Conservation (phyloP, 2,888 invertebrate genomes). For the Heliconius erato region DNA sequence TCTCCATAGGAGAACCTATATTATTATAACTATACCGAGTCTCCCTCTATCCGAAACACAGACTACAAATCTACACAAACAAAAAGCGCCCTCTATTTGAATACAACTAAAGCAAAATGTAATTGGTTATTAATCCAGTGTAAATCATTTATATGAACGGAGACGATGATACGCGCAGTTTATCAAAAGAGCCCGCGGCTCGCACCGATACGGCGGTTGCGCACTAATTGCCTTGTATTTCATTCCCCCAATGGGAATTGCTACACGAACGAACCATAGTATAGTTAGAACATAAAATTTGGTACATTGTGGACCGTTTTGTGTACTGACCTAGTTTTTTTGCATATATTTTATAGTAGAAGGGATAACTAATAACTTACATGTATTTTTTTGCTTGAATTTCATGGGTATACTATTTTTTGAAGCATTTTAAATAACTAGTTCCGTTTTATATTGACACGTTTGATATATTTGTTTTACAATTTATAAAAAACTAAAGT, state of each 20-base stretch:
- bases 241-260: constrained; percentile 19
- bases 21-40: not conserved
- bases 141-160: constrained; percentile 16
- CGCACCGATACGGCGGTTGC: constrained; percentile 27
- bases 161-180: constrained; percentile 36
- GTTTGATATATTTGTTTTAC: no score
- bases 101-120: no score
- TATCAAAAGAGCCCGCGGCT: constrained; percentile 37
- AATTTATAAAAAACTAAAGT: no score
- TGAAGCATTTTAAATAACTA: not conserved
- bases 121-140: no score
- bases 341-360: not conserved
- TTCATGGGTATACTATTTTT: not conserved
- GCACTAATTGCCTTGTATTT: constrained; percentile 33
- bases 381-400: not conserved
- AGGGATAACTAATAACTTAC: not conserved
- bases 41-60: no score
- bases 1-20: no score
- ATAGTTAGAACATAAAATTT: constrained; percentile 8
- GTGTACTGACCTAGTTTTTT: no score
- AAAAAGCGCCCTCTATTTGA: no score
- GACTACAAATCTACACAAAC: no score
- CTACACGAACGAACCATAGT: not conserved
- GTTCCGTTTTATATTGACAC: no score
- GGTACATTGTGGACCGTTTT: not conserved